Evolutionary conservation across 2,888 invertebrate species (phyloP), one percentile per base, ranked within the genome.

Genomic region (Dexiosoma caninum): DNA sequence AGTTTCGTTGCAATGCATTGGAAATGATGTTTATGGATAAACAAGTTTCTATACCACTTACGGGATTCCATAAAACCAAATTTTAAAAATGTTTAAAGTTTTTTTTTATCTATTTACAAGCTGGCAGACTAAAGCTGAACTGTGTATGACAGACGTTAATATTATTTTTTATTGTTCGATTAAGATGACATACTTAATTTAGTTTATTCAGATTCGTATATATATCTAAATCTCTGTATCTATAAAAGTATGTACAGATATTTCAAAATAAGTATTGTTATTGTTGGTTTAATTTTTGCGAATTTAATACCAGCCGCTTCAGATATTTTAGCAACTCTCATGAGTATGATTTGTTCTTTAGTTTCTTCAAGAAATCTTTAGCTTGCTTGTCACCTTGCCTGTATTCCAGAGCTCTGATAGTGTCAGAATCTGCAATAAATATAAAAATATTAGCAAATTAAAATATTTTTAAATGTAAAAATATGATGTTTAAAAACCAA

Each of bases 331-430:
- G 2, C 32, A 76, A 60, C n/a, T 76, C 66, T 83, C 71, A 79
- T 67, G 78, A 71, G 46, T 83, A 83, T 10, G 91, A 91, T 91
- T 95, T 93, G 85, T 93, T 93, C 88, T 93, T 94, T 83, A 95
- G 92, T 88, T 94, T 95, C 89, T 96, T 96, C 42, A 97, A 91
- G 90, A 98, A 98, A 83, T 97, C 97, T 88, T 94, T 93, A 19
- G 98, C 97, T 90, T 94, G 93, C 88, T 94, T 96, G 91, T 98
- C 98, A 81, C 96, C 96, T 89, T 94, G 95, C 62, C 97, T 92
- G 69, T 94, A 93, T 87, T 96, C 96, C 83, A 98, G 89, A 0
- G 96, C 96, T 86, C 93, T 94, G 32, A 89, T 72, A n/a, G 86
- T 82, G 37, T 85, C 83, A 6, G 87, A 87, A 84, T 87, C 88